Evolutionary conservation across 2,888 invertebrate genomes (phyloP), one percentile per base, ranked within the genome.

Genomic region (Hemicrepidius hirtus): DNA sequence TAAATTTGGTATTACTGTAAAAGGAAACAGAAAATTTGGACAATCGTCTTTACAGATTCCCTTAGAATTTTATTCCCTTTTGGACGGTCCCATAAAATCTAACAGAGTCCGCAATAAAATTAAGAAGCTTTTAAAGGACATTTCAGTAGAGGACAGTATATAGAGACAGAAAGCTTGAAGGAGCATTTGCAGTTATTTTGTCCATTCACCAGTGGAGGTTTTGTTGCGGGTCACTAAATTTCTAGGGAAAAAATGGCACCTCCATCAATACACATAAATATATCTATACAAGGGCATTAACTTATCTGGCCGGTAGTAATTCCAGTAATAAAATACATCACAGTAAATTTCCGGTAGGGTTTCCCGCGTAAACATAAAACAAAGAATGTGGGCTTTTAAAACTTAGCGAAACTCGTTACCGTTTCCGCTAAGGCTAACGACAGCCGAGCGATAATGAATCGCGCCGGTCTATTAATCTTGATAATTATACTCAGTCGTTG

Each of bases 391-490:
- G 74, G 71, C 75, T 75, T 76, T 75, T 74, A 77, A 76, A 77
- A 77, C 70, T 77, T 74, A 69, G 72, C 71, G 69, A 77, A 77
- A 75, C 77, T 76, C 76, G 75, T 77, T 77, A 77, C 75, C 75
- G 74, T 76, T 76, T 76, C 77, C 71, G 71, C 68, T 73, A 70
- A 57, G 68, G 67, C 71, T 68, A 73, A 73, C 74, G 74, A 75
- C 74, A 76, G 73, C 65, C 72, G 53, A 71, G 74, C 76, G 75
- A 74, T 77, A 77, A 77, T 76, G 77, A 76, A 76, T 76, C 68
- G 76, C 74, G 68, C 44, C 67, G 74, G 75, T 76, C 77, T 77
- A 77, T 77, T 77, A 77, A 77, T 77, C 77, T 76, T 76, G 75
- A 77, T 77, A 78, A 78, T 78, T 78, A 77, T 78, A 74, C 75